Conservation (phyloP, 2,797 vertebrate genomes). For the Gallinago solitaria region DNA sequence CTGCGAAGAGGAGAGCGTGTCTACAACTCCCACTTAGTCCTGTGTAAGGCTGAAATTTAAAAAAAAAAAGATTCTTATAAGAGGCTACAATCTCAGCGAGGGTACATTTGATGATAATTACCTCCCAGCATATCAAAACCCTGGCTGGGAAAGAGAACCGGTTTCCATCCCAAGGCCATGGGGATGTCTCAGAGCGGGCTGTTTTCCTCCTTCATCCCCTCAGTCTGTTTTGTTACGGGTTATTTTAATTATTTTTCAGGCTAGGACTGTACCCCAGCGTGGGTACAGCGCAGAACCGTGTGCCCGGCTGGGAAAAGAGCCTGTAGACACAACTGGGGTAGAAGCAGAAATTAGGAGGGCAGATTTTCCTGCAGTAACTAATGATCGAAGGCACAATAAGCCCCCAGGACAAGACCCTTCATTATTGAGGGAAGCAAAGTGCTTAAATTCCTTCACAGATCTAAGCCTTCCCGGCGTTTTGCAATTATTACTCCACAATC, state of each 20-base stretch:
- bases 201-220: background rate
- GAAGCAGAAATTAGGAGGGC: background rate
- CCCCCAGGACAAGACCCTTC: background rate
- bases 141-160: background rate
- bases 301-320: background rate
- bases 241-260: background rate
- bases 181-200: background rate
- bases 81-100: background rate
- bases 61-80: too few species aligned
- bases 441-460: background rate
- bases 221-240: background rate
- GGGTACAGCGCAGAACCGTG: background rate
- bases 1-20: background rate
- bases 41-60: background rate
- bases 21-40: background rate
- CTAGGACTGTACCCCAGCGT: background rate
- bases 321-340: background rate
- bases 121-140: fast-evolving
- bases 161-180: background rate
- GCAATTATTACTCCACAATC: background rate
- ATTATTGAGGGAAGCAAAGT: background rate
- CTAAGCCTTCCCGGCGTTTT: background rate
- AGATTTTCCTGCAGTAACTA: background rate
- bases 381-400: background rate
- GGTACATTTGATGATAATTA: background rate